Evolutionary conservation across 35 echinoderm and acorn worm species (phyloP), one percentile per base, ranked within the genome.

Genomic region (Strongylocentrotus purpuratus): DNA sequence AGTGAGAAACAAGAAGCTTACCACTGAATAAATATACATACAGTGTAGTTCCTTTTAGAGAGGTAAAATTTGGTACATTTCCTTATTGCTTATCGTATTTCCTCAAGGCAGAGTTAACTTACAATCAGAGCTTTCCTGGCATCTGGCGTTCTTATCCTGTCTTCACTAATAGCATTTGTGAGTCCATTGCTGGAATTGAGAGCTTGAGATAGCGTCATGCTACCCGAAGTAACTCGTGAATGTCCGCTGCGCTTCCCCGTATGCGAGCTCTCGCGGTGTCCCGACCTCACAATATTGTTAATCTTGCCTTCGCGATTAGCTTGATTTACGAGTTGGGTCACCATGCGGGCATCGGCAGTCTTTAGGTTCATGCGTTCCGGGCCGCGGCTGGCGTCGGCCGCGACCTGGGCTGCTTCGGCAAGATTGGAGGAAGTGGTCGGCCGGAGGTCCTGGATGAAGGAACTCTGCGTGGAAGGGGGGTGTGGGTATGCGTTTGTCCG

Each of bases 311-410:
- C 97, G 52, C 96, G 95, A 86, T 96, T 97, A 18, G 98, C 98
- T 50, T 99, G 97, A 96, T 99, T 99, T 28, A 99, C 97, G 46
- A 98, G 95, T 86, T 99, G 95, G 32, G 98, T 99, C 6, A 98
- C 96, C 61, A 97, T 96, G 52, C 98, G 90, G 22, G 98, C 98
- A 46, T 99, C 98, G 46, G 97, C 95, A 20, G 96, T 97, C 31
- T 95, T 93, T 15, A 95, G 70, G 46, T 88, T 96, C 17, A 96
- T 94, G 28, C 93, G 50, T 33, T 97, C 95, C 33, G 85, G 88
- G 85, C 31, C 46, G 0, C 86, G 94, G 31, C 91, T 31, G 46
- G 86, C 52, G 15, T 94, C 94, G n/a, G 93, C 33, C 11, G 85
- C 32, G 46, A 58, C 31, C 46, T 94, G 47, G 33, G 50, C n/a